A percentile compares a stretch with the other conserved stretches of the same genome.
phyloP scores from a whole-genome alignment of 2,888 invertebrate genomes.

The Ornithoptera alexandrae region DNA sequence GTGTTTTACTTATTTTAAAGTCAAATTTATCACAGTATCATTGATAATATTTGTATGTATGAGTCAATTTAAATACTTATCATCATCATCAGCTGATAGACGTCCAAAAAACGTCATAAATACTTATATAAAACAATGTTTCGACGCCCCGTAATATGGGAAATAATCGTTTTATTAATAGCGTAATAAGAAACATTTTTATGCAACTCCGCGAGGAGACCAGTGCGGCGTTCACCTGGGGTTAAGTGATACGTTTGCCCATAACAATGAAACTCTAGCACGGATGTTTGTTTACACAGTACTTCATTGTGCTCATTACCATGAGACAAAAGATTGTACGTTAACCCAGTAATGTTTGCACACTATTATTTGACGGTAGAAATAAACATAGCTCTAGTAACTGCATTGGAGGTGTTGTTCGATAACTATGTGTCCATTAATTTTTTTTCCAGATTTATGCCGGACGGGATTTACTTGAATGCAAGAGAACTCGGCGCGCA shows the following conservation, averaged over 20 bases:
- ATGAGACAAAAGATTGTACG: background rate
- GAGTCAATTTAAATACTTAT: no score
- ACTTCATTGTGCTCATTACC: background rate
- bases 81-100: no score
- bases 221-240: background rate
- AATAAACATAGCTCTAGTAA: background rate
- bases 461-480: constrained; percentile 62
- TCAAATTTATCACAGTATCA: no score
- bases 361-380: background rate
- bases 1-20: no score
- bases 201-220: background rate
- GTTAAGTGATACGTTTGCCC: background rate
- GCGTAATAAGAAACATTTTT: background rate
- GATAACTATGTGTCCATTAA: constrained; percentile 1
- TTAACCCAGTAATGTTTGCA: background rate
- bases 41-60: no score
- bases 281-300: constrained; percentile 2
- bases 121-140: no score
- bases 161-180: background rate
- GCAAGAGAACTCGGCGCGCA: constrained; percentile 47
- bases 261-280: background rate
- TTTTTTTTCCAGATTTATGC: constrained; percentile 59
- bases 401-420: background rate
- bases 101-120: no score
- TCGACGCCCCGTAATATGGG: no score